Conservation (phyloP, 1,140 invertebrate species). For the Trichogramma pretiosum region DNA sequence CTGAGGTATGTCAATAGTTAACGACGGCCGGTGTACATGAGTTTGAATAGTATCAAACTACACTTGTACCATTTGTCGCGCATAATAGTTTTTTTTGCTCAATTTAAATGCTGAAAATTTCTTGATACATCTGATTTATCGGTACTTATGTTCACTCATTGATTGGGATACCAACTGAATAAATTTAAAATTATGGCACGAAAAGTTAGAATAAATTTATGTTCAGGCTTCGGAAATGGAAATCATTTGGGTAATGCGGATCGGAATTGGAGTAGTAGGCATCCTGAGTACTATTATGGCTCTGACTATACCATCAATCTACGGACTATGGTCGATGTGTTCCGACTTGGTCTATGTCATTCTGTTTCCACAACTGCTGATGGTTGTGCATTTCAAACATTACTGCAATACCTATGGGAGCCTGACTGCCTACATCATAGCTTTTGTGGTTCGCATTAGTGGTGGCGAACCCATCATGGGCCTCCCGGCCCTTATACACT, state of each 20-base stretch:
- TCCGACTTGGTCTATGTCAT: slow-evolving; percentile 97
- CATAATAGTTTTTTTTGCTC: too few relatives aligned
- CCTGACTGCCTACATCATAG: slow-evolving; percentile 79
- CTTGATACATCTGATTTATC: too few relatives aligned
- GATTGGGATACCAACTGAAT: too few relatives aligned
- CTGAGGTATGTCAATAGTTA: too few relatives aligned
- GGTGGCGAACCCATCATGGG: slow-evolving; percentile 83
- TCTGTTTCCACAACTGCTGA: slow-evolving; percentile 93
- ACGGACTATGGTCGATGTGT: slow-evolving; percentile 95
- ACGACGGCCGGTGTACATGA: too few relatives aligned
- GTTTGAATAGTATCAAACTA: too few relatives aligned
- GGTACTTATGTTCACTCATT: too few relatives aligned
- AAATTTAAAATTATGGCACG: too few relatives aligned
- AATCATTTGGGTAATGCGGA: slow-evolving; percentile 96
- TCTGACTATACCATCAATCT: slow-evolving; percentile 92
- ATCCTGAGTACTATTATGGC: slow-evolving; percentile 90
- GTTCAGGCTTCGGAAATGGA: slow-evolving; percentile 84
- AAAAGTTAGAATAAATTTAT: too few relatives aligned
- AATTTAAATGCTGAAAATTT: too few relatives aligned
- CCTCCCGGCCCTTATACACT: slow-evolving; percentile 76
- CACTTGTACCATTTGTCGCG: too few relatives aligned
- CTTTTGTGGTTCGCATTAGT: slow-evolving; percentile 73
- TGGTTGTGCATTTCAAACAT: slow-evolving; percentile 91
- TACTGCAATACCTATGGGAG: slow-evolving; percentile 96
- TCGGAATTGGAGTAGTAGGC: slow-evolving; percentile 87